Conservation (phyloP, 2,888 invertebrate genomes). For the Diaperis boleti region DNA sequence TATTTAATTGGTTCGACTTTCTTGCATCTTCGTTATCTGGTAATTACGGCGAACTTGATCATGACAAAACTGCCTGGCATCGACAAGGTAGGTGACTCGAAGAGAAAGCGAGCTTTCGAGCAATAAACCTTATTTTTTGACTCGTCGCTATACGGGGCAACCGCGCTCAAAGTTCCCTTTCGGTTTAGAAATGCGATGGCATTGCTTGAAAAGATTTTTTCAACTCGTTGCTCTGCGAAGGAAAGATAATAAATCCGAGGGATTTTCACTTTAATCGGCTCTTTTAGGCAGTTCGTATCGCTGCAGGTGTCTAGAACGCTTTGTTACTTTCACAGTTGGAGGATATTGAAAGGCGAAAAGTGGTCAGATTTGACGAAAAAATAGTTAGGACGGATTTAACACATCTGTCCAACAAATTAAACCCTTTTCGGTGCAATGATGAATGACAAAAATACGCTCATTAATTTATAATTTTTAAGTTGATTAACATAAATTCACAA, state of each 20-base stretch:
- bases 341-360: neutral
- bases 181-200: neutral
- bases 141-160: conserved; percentile 3
- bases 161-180: conserved; percentile 13
- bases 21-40: conserved; percentile 18
- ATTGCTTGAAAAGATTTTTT: neutral
- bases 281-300: neutral
- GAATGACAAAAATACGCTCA: too few relatives aligned
- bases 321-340: conserved; percentile 12
- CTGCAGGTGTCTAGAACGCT: neutral
- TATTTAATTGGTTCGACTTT: conserved; percentile 35
- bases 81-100: conserved; percentile 23
- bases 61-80: conserved; percentile 21
- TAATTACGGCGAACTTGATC: conserved; percentile 40
- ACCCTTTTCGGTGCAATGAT: too few relatives aligned
- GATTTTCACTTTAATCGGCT: conserved; percentile 12
- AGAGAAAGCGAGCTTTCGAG: conserved; percentile 35
- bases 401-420: too few relatives aligned
- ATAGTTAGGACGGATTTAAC: too few relatives aligned
- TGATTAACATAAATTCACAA: too few relatives aligned
- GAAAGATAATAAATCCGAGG: neutral
- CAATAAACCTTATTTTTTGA: conserved; percentile 34
- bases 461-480: too few relatives aligned
- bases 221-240: neutral
- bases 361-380: too few relatives aligned